A percentile compares a stretch with the other conserved stretches of the same genome.
These are phyloP conservation scores for Parnassius apollo DNA, from an alignment of 2,888 invertebrate species.

Conservation along the genomic window DNA sequence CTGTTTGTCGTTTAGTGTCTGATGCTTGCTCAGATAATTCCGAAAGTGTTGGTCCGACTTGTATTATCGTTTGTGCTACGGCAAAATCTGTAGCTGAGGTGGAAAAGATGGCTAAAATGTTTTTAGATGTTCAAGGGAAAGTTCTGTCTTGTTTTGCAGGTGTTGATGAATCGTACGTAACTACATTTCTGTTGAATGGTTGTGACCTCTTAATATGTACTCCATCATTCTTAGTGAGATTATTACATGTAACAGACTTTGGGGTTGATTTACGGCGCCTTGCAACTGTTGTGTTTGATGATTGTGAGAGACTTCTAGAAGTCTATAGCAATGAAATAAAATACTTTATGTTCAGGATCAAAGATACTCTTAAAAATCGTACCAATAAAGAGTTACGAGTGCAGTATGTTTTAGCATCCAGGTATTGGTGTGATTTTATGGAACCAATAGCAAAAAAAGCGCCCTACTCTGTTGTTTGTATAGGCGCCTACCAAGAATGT, in stretches of 20 bases:
- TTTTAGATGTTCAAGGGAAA: constrained; percentile 56
- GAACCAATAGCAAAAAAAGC: constrained; percentile 78
- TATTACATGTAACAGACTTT: constrained; percentile 55
- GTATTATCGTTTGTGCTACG: constrained; percentile 84
- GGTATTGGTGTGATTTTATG: constrained; percentile 84
- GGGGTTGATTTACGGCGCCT: constrained; percentile 82
- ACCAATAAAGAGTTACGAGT: constrained; percentile 66
- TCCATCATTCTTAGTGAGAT: constrained; percentile 79
- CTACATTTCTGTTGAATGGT: constrained; percentile 80
- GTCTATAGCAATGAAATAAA: constrained; percentile 74
- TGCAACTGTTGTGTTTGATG: constrained; percentile 85
- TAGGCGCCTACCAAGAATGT: constrained; percentile 88
- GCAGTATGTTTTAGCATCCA: constrained; percentile 82
- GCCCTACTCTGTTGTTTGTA: constrained; percentile 83
- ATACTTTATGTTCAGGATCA: constrained; percentile 62
- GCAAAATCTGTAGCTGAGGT: constrained; percentile 78
- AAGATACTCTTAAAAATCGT: constrained; percentile 65
- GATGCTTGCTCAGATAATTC: constrained; percentile 55
- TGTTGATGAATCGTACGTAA: constrained; percentile 51
- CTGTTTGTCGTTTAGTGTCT: constrained; percentile 82
- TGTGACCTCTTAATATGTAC: constrained; percentile 88
- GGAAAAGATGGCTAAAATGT: constrained; percentile 58
- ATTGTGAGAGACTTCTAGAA: constrained; percentile 83
- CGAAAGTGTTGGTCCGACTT: constrained; percentile 81
- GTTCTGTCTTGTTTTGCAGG: constrained; percentile 70